Evolutionary conservation across 92 coral and sea anemone species (phyloP).

Genomic region (Metridium senile): DNA sequence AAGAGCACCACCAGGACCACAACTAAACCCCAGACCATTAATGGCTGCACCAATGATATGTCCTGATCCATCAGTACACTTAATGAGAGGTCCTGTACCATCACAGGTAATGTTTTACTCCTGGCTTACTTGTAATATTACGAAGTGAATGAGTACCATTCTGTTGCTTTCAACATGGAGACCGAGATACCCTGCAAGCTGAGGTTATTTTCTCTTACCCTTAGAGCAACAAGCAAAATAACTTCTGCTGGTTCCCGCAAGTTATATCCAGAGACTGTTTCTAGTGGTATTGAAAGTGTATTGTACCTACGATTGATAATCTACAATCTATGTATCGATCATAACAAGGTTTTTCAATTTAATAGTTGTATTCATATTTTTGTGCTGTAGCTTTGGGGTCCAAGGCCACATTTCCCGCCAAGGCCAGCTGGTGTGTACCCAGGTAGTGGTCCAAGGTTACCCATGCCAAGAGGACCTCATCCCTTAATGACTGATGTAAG

Average conservation of each 20-base stretch:
- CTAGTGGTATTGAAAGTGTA: too few species aligned
- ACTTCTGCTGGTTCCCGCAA: too few species aligned
- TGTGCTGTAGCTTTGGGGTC: conserved; percentile 31
- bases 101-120: background rate
- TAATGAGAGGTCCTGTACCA: background rate
- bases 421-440: conserved; percentile 32
- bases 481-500: conserved; percentile 35
- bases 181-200: too few species aligned
- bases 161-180: too few species aligned
- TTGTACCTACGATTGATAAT: too few species aligned
- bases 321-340: too few species aligned
- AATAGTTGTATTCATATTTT: background rate
- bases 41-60: conserved; percentile 12
- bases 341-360: too few species aligned
- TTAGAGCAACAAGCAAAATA: too few species aligned
- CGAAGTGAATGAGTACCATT: too few species aligned
- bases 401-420: conserved; percentile 17
- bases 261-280: too few species aligned
- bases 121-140: too few species aligned
- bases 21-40: conserved; percentile 57
- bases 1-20: conserved; percentile 37
- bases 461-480: conserved; percentile 38
- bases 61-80: background rate
- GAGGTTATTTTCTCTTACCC: too few species aligned
- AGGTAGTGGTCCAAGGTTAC: conserved; percentile 23